Base-by-base conservation (phyloP, 2,113 vertebrate genomes). In the Anolis carolinensis region DNA sequence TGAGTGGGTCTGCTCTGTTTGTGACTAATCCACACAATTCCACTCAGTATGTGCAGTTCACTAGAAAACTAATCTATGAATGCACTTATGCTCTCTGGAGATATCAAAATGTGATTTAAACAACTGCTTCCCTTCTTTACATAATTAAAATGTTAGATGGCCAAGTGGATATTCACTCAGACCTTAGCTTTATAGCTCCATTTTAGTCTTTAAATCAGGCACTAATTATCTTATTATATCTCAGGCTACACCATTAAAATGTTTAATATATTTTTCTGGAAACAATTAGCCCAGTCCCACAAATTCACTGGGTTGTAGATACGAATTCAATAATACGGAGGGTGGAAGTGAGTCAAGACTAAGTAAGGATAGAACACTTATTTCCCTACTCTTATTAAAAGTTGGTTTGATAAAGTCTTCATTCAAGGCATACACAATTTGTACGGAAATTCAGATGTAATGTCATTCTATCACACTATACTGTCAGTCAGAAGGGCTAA, bases 361-460 rank as follows among this genome's bases (percentile, higher is more conserved):
- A 65, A 55, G 44, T 16, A 4, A 82, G 63, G 27, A 36, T 30
- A 32, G 4, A 3, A 79, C 16, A 87, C 71, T 74, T 75, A 36
- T 50, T 52, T 36, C 67, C n/a, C 70, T 36, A 74, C 36, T 70
- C 65, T 44, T 11, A 14, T 32, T 65, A 81, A 79, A 68, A 79
- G 63, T 86, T 90, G 77, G 68, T 71, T 88, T 65, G 27, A 86
- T 86, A 86, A 48, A 82, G 77, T 75, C 48, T 55, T 92, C 76
- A 84, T 81, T 91, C 83, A 84, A 89, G 91, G 71, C 72, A 71
- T 70, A 44, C 36, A 74, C 62, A 50, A 82, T 91, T 79, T 91
- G 91, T 90, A 90, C 79, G 87, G 39, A 79, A 78, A 82, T 88
- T 90, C 87, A 88, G 39, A 78, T 87, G 50, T 91, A 82, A 84